phyloP scores from a whole-genome alignment of 2,888 invertebrate genomes.

The Tiliacea aurago region DNA sequence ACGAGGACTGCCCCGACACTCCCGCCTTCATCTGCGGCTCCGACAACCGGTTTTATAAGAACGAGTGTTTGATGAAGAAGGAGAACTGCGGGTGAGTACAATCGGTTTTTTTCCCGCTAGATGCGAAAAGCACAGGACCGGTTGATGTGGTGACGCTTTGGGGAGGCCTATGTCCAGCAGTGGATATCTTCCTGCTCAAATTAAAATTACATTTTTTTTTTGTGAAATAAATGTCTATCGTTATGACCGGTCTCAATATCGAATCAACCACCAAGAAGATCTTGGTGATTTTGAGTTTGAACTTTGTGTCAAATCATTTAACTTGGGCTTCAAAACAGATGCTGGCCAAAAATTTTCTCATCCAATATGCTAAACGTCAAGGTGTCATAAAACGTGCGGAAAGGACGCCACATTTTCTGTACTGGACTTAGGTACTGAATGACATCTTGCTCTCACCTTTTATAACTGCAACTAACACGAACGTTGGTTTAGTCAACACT shows the following conservation, averaged over 20 bases:
- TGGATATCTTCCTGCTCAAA: not conserved
- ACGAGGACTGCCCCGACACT: conserved; percentile 93
- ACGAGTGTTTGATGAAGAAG: conserved; percentile 97
- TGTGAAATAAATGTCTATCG: not conserved
- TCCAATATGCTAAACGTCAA: not conserved
- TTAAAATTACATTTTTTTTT: not conserved
- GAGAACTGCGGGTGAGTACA: conserved; percentile 95
- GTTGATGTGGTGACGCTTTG: not conserved
- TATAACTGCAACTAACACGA: not conserved
- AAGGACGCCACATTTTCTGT: too few relatives aligned
- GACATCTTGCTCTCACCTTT: not conserved
- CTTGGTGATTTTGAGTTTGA: too few relatives aligned
- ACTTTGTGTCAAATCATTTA: not conserved
- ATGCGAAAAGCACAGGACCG: not conserved
- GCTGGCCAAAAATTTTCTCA: not conserved
- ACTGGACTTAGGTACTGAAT: too few relatives aligned
- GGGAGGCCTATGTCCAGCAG: not conserved
- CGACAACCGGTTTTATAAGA: conserved; percentile 97
- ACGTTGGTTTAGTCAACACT: too few relatives aligned
- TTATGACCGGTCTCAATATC: not conserved
- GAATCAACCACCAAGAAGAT: too few relatives aligned
- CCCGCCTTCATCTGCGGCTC: conserved; percentile 97
- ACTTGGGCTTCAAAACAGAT: not conserved
- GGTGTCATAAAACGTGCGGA: too few relatives aligned
- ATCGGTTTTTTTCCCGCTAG: not conserved